Base-by-base conservation (phyloP, 2,888 invertebrate species). In the Rhamphomyia laevipes region DNA sequence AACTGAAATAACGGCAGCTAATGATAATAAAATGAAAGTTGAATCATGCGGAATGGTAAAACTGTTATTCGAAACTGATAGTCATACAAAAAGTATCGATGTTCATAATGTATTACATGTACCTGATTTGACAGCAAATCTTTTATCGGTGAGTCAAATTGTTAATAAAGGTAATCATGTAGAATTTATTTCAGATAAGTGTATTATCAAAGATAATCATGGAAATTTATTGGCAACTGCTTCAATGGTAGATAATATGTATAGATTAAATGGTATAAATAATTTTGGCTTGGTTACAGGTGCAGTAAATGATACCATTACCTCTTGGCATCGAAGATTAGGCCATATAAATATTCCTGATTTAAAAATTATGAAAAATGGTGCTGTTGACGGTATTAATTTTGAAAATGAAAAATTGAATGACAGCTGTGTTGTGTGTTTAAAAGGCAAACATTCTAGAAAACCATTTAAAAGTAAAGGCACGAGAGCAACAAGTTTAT, bases 361-460 rank as follows among this genome's bases (percentile, higher is more conserved):
- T 18, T n/a, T n/a, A n/a, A n/a, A n/a, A n/a, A n/a, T n/a, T n/a
- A n/a, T n/a, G n/a, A n/a, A n/a, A n/a, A n/a, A 37, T 16, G 16
- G 15, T 4, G 3, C 16, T 10, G 37, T 2, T 5, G 16, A 15
- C 16, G 37, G 37, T 4, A 16, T 37, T 15, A n/a, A n/a, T n/a
- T 37, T 37, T 37, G 6, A 51, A 5, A 11, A 45, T 13, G 45
- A 46, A 13, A 46, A 50, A 7, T 56, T 59, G 30, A 23, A 48
- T n/a, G 11, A 41, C 18, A 52, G 53, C 42, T 58, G 56, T 31
- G 51, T 61, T 30, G 55, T 55, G 9, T 59, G 57, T 48, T 31
- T 54, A 13, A 18, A 49, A 23, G 56, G 56, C 10, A 59, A 58
- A 45, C 54, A 51, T n/a, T 55, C 57, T 38, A 49, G 55, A 18